Evolutionary conservation across 2,113 vertebrate genomes (phyloP).

Genomic region (Progne subis): DNA sequence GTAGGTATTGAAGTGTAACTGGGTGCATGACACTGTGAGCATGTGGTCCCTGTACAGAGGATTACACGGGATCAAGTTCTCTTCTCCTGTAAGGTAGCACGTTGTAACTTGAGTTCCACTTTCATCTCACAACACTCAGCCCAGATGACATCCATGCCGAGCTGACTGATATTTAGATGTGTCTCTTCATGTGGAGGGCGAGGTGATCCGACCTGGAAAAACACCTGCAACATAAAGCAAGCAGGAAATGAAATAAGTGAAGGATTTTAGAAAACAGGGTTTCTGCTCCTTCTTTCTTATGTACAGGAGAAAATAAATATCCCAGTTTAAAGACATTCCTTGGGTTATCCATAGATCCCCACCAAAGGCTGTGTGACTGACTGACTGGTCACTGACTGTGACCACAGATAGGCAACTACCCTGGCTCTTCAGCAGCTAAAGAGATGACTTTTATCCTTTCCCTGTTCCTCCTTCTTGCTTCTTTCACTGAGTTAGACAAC

Average conservation of each 20-base stretch:
- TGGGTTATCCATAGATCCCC: background rate
- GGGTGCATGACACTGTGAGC: slow-evolving; percentile 75
- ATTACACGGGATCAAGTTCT: slow-evolving; percentile 69
- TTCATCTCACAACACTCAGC: slow-evolving; percentile 61
- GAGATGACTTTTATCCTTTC: background rate
- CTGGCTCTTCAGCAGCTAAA: background rate
- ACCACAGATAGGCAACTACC: background rate
- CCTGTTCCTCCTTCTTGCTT: background rate
- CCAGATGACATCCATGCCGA: slow-evolving; percentile 45
- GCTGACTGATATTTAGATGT: slow-evolving; percentile 80
- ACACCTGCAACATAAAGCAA: slow-evolving; percentile 83
- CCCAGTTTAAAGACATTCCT: background rate
- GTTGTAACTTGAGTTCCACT: slow-evolving; percentile 70
- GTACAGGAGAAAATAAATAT: background rate
- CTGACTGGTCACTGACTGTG: background rate
- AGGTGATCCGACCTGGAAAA: slow-evolving; percentile 98
- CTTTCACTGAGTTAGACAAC: background rate
- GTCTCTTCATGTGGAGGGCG: slow-evolving; percentile 98
- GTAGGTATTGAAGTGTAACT: slow-evolving; percentile 69
- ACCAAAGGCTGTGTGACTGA: background rate
- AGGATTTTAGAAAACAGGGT: background rate
- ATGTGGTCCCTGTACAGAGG: slow-evolving; percentile 76
- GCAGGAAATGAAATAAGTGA: background rate
- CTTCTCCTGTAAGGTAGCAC: slow-evolving; percentile 70
- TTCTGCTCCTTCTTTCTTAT: background rate